These are phyloP conservation scores for Climacteris rufus DNA, from an alignment of 2,113 vertebrate species.

Conservation along the genomic window DNA sequence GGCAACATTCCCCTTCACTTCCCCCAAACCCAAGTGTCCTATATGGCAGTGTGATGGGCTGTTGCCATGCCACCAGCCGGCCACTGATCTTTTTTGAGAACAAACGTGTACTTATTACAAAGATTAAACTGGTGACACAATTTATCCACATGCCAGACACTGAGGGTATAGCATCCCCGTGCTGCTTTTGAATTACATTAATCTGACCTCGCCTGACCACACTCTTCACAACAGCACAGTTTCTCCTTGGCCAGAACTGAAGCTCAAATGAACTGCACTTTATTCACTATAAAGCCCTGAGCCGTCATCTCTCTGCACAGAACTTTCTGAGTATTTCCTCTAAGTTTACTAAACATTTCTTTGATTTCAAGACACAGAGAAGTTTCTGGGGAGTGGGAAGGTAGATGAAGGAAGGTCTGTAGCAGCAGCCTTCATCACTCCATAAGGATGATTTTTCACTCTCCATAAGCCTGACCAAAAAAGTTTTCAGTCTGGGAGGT, in stretches of 20 bases:
- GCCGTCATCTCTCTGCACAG: neutral
- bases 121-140: conserved; percentile 45
- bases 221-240: neutral
- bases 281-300: neutral
- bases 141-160: conserved; percentile 25
- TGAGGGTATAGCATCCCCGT: neutral
- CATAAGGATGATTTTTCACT: neutral
- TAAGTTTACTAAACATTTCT: neutral
- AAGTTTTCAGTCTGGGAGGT: neutral
- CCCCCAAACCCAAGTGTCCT: conserved; percentile 24
- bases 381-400: neutral
- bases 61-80: conserved; percentile 48
- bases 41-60: conserved; percentile 12
- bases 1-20: conserved; percentile 28
- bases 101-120: conserved; percentile 41
- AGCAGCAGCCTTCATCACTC: neutral
- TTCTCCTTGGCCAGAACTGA: neutral
- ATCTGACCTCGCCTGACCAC: conserved; percentile 31
- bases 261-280: neutral
- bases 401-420: neutral
- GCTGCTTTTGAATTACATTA: neutral
- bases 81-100: conserved; percentile 61
- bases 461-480: neutral
- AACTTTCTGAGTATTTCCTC: neutral
- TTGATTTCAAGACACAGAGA: neutral